Evolutionary conservation across 2,797 vertebrate species (phyloP).

Genomic region (Xenentodon cancila): DNA sequence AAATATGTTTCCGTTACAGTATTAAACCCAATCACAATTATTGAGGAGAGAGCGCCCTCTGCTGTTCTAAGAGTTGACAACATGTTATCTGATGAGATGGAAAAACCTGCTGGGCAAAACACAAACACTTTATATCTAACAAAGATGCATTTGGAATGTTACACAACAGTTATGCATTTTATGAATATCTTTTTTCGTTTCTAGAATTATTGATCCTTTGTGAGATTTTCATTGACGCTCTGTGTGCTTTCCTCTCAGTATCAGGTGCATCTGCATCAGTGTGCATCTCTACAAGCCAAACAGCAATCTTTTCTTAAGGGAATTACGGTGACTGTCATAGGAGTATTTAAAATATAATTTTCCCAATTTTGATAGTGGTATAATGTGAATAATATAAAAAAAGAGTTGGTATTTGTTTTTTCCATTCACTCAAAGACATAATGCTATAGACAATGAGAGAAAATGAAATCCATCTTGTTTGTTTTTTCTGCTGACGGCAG

Average conservation of each 20-base stretch:
- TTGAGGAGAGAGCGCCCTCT: constrained; percentile 68
- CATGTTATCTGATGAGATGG: too few relatives aligned
- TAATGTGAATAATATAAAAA: too few relatives aligned
- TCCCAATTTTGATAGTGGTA: too few relatives aligned
- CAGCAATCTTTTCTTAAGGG: background rate
- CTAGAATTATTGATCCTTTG: background rate
- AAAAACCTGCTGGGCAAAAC: background rate
- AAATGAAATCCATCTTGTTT: constrained; percentile 35
- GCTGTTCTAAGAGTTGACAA: constrained; percentile 44
- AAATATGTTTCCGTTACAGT: constrained; percentile 14
- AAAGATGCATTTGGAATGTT: background rate
- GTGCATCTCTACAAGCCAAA: background rate
- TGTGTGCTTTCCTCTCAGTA: background rate
- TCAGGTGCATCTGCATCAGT: background rate
- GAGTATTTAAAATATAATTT: background rate
- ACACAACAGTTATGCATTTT: background rate
- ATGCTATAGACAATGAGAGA: constrained; percentile 15
- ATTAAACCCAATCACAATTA: constrained; percentile 17
- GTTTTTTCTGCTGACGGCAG: constrained; percentile 49
- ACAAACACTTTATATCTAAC: background rate
- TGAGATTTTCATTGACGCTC: background rate
- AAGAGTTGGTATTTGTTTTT: background rate
- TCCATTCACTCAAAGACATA: background rate
- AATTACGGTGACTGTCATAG: background rate
- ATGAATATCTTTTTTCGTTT: background rate